Percentiles rank a stretch among this genome's conserved stretches.
These are phyloP conservation scores for Micrasema longulum DNA, from an alignment of 1,140 invertebrate genomes.

Conservation along the genomic window DNA sequence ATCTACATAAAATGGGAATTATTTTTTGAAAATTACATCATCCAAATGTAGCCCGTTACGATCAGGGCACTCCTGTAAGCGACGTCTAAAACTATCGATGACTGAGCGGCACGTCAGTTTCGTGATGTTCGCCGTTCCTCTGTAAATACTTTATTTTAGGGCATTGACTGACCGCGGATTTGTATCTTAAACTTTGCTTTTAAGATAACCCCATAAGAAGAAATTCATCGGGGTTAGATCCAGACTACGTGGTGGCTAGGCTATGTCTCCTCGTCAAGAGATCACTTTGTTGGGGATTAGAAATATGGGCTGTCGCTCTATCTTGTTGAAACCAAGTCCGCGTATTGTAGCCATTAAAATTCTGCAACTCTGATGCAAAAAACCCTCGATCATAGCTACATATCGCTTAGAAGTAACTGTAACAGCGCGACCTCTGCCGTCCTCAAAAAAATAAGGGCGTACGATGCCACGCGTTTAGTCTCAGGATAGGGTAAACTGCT, in stretches of 20 bases:
- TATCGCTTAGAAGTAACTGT: no score
- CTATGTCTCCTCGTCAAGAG: conserved; percentile 51
- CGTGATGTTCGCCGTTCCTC: background rate
- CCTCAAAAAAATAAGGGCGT: no score
- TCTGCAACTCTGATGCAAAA: conserved; percentile 34
- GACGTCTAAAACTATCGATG: no score
- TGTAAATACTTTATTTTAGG: background rate
- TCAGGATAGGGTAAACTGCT: no score
- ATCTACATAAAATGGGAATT: no score
- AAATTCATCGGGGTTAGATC: conserved; percentile 47
- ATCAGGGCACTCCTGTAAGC: no score
- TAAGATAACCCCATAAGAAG: conserved; percentile 40
- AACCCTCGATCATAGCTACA: background rate
- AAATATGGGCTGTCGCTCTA: conserved; percentile 53
- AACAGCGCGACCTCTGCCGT: no score
- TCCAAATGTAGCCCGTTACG: no score
- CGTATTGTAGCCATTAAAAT: conserved; percentile 54
- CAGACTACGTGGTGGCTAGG: conserved; percentile 49
- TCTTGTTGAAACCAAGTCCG: conserved; percentile 55
- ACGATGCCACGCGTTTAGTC: no score
- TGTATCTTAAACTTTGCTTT: conserved; percentile 45
- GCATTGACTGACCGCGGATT: background rate
- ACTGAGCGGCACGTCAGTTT: no score
- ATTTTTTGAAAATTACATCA: no score
- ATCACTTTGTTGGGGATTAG: conserved; percentile 54